Evolutionary conservation across 2,888 invertebrate genomes (phyloP), one percentile per base, ranked within the genome.

Genomic region (Dinocampus coccinellae): DNA sequence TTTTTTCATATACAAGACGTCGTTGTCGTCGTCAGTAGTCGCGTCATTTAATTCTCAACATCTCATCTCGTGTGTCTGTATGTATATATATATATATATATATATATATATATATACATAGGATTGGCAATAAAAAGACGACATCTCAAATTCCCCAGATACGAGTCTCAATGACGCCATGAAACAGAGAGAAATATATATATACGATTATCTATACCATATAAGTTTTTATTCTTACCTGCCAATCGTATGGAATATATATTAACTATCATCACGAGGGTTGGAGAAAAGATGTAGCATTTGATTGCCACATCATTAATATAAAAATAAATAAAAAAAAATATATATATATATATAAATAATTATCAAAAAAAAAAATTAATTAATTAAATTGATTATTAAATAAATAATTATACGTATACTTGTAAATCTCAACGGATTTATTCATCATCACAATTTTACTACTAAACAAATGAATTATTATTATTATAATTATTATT

Each of bases 121-220:
- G 13, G 4, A n/a, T 42, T 57, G 52, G 20, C 22, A 58, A 53
- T 57, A 75, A 75, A 73, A 75, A 74, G 75, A 69, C 16, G 47
- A 47, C 68, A 29, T 63, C 71, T 73, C 55, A 77, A 75, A 77
- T 73, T 76, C 73, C 72, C 73, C 60, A 65, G 74, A 74, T 75
- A 72, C 71, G 69, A 65, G 67, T 68, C 70, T 66, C 72, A 67
- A 68, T 72, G 70, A 73, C 67, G 74, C 72, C 70, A 70, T 70
- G 63, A 70, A 71, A 67, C 65, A 66, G 69, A 39, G 58, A 64
- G 57, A 33, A 39, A 53, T 55, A 42, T 20, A 22, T 6, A 16
- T 2, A 47, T 47, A 7, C 47, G 16, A 16, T 6, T 1, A 47
- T 16, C 47, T 47, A 2, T 9, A 47, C 47, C 47, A 47, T 47